phyloP scores from a whole-genome alignment of 2,888 invertebrate species.

The Saturnia japonica region DNA sequence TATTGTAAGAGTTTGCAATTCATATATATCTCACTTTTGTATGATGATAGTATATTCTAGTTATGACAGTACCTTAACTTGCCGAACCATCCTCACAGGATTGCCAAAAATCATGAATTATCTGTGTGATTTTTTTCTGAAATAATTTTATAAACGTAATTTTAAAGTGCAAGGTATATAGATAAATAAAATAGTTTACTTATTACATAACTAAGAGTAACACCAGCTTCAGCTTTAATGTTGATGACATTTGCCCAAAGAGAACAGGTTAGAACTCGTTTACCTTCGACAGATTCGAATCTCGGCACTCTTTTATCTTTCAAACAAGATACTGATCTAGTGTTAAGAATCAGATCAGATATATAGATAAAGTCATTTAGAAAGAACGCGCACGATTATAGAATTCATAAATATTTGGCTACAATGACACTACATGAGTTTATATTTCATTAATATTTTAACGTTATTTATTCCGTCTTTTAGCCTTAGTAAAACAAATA shows the following conservation, averaged over 20 bases:
- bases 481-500: no score
- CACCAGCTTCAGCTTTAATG: not conserved
- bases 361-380: not conserved
- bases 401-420: no score
- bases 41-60: no score
- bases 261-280: not conserved
- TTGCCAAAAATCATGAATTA: no score
- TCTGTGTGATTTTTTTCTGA: no score
- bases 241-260: not conserved
- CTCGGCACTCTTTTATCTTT: not conserved
- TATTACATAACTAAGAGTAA: not conserved
- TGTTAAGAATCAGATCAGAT: not conserved
- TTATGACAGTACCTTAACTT: no score
- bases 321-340: conserved; percentile 2
- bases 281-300: not conserved
- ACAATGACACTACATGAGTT: no score
- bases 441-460: no score
- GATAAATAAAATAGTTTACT: not conserved
- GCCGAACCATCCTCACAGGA: no score
- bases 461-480: no score
- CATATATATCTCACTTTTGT: no score
- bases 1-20: not conserved
- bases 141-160: no score
- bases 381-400: not conserved
- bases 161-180: not conserved